Base-by-base conservation (phyloP, 1,140 invertebrate genomes). In the Drosophila guanche region DNA sequence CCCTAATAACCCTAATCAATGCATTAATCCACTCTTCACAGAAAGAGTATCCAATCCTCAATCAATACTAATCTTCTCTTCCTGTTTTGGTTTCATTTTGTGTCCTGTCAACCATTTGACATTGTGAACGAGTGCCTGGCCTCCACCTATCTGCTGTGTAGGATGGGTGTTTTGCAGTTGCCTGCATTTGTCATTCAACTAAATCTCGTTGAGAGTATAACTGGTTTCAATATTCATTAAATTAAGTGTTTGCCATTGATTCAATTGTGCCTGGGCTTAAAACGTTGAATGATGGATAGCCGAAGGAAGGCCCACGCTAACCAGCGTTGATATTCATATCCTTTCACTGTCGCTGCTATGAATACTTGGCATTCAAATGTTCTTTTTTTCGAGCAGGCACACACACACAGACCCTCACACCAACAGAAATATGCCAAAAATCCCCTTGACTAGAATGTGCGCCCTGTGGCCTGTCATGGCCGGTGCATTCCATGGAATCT, bases 301-400 rank as follows among this genome's bases (percentile, higher is more conserved):
- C 29, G 6, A 27, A 6, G 2, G 23, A 50, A n/a, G 25, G 23
- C 12, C 47, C 5, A n/a, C 47, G 8, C 23, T 6, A 23, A 33
- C 25, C 48, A 14, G 8, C 48, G 20, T 8, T 20, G 62, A 68
- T 68, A 55, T 55, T 29, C 50, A 46, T 41, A 46, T 37, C 33
- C 47, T n/a, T 41, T 25, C 43, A 48, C 37, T 56, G 52, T 47
- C 48, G 33, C 27, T 56, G 66, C 66, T 68, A 68, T 68, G 66
- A 68, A 68, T 68, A 68, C 62, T 68, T 68, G 66, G 66, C 66
- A 68, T 68, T 68, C 66, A 68, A 29, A 68, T 84, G 79, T 79
- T 20, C 16, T 79, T 83, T 70, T 63, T 47, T 59, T 27, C 5
- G 25, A 0, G 25, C 25, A 68, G 47, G 62, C 55, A 56, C 51